Base-by-base conservation (phyloP, 2,888 invertebrate species). In the Apocheima hispidaria region DNA sequence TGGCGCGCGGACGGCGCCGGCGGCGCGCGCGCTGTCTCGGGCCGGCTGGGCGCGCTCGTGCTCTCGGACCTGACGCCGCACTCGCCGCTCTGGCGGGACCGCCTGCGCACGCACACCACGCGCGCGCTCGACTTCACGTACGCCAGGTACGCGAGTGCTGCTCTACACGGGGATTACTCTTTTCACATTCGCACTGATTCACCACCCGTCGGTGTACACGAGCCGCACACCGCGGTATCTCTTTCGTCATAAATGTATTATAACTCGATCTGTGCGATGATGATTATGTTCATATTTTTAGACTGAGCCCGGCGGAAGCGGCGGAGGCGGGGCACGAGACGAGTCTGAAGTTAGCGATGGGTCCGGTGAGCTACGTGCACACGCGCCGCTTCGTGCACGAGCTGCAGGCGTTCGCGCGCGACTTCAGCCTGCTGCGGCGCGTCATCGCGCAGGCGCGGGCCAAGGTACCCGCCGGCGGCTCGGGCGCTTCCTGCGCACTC, bases 331-430 rank as follows among this genome's bases (percentile, higher is more conserved):
- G 89, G 0, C 86, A 94, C 71, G 95, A 94, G 80, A 97, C 98
- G 71, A 94, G 95, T 63, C 87, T 98, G 48, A 94, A 94, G 65
- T 83, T 99, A 28, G 95, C 96, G 76, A 97, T 98, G 97, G 96
- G 97, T 0, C 98, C 99, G 0, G 97, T 99, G 1, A 95, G 97
- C 74, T 98, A 98, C 85, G 96, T 98, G 52, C 98, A 99, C 88
- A 98, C 99, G 0, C 97, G 98, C 80, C 94, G 98, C 54, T 99
- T 99, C 91, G 95, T 98, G 51, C 95, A 96, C 18, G 98, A 98
- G 85, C 92, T 98, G 57, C 95, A 97, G 74, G 96, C 97, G 3
- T 99, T 98, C 88, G 96, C 97, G 68, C 92, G 95, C 49, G 96
- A 97, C 79, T 98, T 99, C 83, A 94, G 96, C 4, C 96, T 98